Evolutionary conservation across 2,888 invertebrate species (phyloP), one percentile per base, ranked within the genome.

Genomic region (Drosophila pegasa): DNA sequence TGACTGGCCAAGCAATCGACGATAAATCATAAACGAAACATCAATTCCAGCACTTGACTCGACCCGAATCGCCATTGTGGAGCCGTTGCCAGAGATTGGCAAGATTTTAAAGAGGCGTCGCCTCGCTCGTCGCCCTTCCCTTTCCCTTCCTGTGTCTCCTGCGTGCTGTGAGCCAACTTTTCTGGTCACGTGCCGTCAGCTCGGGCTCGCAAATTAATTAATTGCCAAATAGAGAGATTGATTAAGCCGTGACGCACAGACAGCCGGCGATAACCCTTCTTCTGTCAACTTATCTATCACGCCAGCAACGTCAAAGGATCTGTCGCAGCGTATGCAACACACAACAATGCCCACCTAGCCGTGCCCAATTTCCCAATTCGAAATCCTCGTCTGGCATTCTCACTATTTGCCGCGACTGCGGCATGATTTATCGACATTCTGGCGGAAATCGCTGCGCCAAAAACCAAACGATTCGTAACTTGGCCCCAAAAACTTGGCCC

Each of bases 11-110:
- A 56, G 35, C 22, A 74, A 83, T 76, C 84, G 79, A 86, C 90
- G 86, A 91, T 91, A 91, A 91, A 91, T 91, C 91, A 91, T 91
- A 91, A 91, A 89, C 89, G 91, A 91, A 91, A 91, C 91, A 91
- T 91, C 91, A 91, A 90, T 90, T 91, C 87, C 91, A 91, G 90
- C 87, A 88, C 90, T 91, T 91, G 91, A 91, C 91, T 91, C 90
- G 85, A 74, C 29, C 25, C 9, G 33, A n/a, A 31, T 12, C 14
- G 7, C 5, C 20, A 14, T 29, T 48, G 10, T 18, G 50, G 35
- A 22, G 35, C 33, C 50, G n/a, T 41, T 57, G 56, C 47, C 54
- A 45, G 35, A 43, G 25, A n/a, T 20, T 31, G 29, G 12, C 14
- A 16, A 48, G 27, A 59, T 59, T 67, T 67, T 54, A 67, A 68